phyloP scores from a whole-genome alignment of 2,888 invertebrate species.

The Cerastis leucographa region DNA sequence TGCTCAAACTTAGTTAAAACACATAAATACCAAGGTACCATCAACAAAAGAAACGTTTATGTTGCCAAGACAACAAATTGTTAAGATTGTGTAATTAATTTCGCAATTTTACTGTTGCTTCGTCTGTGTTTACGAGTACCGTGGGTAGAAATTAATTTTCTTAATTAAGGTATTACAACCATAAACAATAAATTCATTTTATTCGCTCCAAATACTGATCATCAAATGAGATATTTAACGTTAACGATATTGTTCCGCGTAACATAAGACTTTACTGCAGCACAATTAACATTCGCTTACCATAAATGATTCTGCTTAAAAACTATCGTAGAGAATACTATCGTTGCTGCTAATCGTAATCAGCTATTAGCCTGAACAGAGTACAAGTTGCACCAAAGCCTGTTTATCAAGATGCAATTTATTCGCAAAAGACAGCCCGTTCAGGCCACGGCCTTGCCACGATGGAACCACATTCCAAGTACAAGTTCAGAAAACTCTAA shows the following conservation, averaged over 20 bases:
- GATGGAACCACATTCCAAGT: conserved; percentile 84
- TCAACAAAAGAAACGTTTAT: not conserved
- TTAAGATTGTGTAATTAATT: conserved; percentile 15
- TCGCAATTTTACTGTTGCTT: conserved; percentile 15
- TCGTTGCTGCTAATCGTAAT: conserved; percentile 82
- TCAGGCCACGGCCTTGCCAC: conserved; percentile 83
- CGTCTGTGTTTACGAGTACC: conserved; percentile 21
- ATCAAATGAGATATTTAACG: conserved; percentile 16
- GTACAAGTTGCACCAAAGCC: conserved; percentile 78
- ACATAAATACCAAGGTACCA: not conserved
- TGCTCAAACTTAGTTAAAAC: not conserved
- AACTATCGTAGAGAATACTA: conserved; percentile 66
- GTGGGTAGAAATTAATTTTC: not conserved
- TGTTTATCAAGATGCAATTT: conserved; percentile 86
- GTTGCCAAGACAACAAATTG: conserved; percentile 4
- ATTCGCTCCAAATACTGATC: not conserved
- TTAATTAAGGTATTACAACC: not conserved
- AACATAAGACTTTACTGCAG: conserved; percentile 40
- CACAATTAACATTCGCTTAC: conserved; percentile 70
- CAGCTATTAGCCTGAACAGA: conserved; percentile 79
- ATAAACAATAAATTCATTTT: conserved; percentile 12
- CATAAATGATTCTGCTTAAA: conserved; percentile 82
- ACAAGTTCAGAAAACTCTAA: conserved; percentile 82
- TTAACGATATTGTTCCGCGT: conserved; percentile 40
- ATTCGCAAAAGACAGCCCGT: conserved; percentile 85